A percentile compares a stretch with the other conserved stretches of the same genome.
Conservation (phyloP, 2,113 vertebrate genomes). For the Leptobrachium leishanense region DNA sequence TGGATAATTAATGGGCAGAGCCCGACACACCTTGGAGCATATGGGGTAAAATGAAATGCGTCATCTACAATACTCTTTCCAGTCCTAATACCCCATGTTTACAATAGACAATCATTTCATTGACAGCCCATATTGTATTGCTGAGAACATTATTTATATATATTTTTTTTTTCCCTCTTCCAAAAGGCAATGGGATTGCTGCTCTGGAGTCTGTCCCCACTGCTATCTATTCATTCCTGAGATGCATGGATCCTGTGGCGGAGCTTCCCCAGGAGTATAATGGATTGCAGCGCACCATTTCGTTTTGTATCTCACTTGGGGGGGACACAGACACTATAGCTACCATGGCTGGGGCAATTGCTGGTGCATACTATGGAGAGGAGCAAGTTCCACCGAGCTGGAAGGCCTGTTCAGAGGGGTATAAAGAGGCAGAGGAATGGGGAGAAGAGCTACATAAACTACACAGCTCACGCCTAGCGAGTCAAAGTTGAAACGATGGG, state of each 20-base stretch:
- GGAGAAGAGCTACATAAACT: constrained; percentile 78
- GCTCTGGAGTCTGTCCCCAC: constrained; percentile 95
- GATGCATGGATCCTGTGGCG: constrained; percentile 83
- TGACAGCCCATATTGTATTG: too few species aligned
- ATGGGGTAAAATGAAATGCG: too few species aligned
- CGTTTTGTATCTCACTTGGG: constrained; percentile 89
- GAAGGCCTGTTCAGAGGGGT: constrained; percentile 88
- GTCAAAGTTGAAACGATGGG: too few species aligned
- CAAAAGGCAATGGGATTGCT: constrained; percentile 88
- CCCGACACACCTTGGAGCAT: too few species aligned
- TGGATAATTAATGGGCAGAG: too few species aligned
- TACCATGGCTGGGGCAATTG: constrained; percentile 96
- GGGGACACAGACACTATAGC: constrained; percentile 99
- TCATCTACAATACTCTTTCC: too few species aligned
- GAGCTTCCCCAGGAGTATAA: constrained; percentile 82
- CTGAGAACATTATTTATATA: too few species aligned
- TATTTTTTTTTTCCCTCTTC: constrained; percentile 27
- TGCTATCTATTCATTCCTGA: constrained; percentile 93
- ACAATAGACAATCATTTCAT: too few species aligned
- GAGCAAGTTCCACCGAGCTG: constrained; percentile 81
- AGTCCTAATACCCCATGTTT: too few species aligned
- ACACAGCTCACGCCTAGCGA: constrained; percentile 64
- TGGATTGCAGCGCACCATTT: constrained; percentile 86
- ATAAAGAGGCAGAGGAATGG: constrained; percentile 78
- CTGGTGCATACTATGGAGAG: constrained; percentile 91